Percentiles rank a stretch among this genome's conserved stretches.
Evolutionary conservation across 2,113 vertebrate species (phyloP).

Genomic region (Lutjanus erythropterus): DNA sequence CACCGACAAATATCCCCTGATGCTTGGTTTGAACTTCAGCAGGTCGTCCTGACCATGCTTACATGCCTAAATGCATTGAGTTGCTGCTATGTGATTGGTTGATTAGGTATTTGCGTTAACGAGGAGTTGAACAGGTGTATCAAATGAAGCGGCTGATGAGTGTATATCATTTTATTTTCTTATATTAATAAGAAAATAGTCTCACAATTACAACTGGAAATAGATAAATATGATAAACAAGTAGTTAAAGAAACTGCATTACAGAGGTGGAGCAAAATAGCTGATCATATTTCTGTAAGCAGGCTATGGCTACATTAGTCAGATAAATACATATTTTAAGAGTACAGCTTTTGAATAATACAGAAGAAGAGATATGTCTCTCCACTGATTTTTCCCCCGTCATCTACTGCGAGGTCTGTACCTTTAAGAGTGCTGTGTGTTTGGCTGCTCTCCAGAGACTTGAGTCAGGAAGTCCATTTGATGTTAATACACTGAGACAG

Average conservation of each 20-base stretch:
- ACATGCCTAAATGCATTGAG: no score
- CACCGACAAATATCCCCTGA: no score
- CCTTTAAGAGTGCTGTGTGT: conserved; percentile 46
- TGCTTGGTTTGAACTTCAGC: no score
- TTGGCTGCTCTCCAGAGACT: conserved; percentile 48
- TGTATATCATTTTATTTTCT: no score
- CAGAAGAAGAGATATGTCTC: not conserved
- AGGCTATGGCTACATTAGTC: not conserved
- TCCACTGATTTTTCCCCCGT: not conserved
- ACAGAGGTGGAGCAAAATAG: not conserved
- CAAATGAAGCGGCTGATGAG: no score
- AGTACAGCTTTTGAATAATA: conserved; percentile 5
- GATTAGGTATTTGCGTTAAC: no score
- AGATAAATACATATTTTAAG: not conserved
- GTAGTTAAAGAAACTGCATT: not conserved
- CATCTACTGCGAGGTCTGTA: not conserved
- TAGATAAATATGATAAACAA: not conserved
- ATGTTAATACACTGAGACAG: conserved; percentile 51
- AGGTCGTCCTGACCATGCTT: no score
- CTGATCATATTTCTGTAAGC: not conserved
- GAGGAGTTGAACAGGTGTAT: no score
- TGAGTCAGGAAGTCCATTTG: conserved; percentile 65
- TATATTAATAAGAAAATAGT: not conserved
- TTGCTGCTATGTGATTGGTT: no score
- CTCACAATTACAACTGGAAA: not conserved